Evolutionary conservation across 2,888 invertebrate species (phyloP).

Genomic region (Allygus modestus): DNA sequence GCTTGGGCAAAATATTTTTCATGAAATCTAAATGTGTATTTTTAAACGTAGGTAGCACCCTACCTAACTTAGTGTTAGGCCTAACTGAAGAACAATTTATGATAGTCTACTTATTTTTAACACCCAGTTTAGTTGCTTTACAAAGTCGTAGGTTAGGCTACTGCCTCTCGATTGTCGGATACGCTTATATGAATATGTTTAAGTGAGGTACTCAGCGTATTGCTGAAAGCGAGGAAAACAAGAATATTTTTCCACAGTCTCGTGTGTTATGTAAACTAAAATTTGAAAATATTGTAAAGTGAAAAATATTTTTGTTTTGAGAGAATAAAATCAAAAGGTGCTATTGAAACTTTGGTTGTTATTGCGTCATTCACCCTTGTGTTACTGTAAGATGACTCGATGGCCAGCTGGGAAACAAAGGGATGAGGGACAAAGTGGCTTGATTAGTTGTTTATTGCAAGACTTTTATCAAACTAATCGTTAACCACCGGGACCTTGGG

Average conservation of each 20-base stretch:
- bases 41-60: not conserved
- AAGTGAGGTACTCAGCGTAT: not conserved
- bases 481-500: no score
- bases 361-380: no score
- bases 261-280: constrained; percentile 30
- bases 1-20: constrained; percentile 13
- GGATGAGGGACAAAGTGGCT: no score
- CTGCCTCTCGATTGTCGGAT: constrained; percentile 33
- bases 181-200: constrained; percentile 60
- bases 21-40: constrained; percentile 24
- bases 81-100: not conserved
- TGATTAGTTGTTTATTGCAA: no score
- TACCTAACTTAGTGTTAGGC: not conserved
- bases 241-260: constrained; percentile 60
- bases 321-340: constrained; percentile 62
- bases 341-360: constrained; percentile 34
- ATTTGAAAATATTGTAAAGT: constrained; percentile 20
- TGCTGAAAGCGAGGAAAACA: constrained; percentile 33
- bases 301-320: constrained; percentile 63
- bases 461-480: no score
- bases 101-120: constrained; percentile 26
- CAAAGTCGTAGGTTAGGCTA: constrained; percentile 6
- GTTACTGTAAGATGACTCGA: no score
- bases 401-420: no score
- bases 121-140: constrained; percentile 32